Evolutionary conservation across 2,888 invertebrate genomes (phyloP).

Genomic region (Meandrusa payeni): DNA sequence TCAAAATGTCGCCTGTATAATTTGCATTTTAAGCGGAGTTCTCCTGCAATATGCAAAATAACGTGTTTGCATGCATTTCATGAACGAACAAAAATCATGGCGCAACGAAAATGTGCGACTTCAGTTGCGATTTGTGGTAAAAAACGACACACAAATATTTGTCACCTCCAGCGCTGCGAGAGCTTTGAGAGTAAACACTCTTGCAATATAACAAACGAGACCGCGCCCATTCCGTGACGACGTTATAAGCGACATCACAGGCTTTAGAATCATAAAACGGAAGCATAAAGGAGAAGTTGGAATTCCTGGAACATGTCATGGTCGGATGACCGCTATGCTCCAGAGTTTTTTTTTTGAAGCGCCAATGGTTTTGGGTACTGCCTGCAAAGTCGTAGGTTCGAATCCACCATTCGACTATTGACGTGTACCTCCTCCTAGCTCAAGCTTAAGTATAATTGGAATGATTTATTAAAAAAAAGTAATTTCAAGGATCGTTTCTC

Average conservation of each 20-base stretch:
- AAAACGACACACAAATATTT: constrained; percentile 4
- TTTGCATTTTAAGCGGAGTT: constrained; percentile 8
- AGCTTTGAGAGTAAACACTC: constrained; percentile 31
- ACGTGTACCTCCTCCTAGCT: too few relatives aligned
- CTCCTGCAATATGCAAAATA: constrained; percentile 12
- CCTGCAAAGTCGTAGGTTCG: too few relatives aligned
- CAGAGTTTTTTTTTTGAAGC: too few relatives aligned
- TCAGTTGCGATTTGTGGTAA: constrained; percentile 1
- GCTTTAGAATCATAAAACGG: constrained; percentile 29
- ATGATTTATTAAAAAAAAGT: too few relatives aligned
- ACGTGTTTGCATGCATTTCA: not conserved
- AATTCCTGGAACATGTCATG: constrained; percentile 33
- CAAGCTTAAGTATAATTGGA: too few relatives aligned
- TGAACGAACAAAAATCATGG: constrained; percentile 9
- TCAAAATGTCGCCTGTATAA: not conserved
- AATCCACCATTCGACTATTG: too few relatives aligned
- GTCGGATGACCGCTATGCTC: constrained; percentile 46
- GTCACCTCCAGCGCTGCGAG: not conserved
- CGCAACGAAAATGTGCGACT: not conserved
- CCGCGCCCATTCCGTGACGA: too few relatives aligned
- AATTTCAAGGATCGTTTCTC: too few relatives aligned
- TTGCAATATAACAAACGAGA: constrained; percentile 43
- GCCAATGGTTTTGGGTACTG: too few relatives aligned
- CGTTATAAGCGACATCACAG: too few relatives aligned
- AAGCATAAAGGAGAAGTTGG: constrained; percentile 1